Conservation (phyloP, 1,140 invertebrate genomes). For the Hirudo medicinalis region DNA sequence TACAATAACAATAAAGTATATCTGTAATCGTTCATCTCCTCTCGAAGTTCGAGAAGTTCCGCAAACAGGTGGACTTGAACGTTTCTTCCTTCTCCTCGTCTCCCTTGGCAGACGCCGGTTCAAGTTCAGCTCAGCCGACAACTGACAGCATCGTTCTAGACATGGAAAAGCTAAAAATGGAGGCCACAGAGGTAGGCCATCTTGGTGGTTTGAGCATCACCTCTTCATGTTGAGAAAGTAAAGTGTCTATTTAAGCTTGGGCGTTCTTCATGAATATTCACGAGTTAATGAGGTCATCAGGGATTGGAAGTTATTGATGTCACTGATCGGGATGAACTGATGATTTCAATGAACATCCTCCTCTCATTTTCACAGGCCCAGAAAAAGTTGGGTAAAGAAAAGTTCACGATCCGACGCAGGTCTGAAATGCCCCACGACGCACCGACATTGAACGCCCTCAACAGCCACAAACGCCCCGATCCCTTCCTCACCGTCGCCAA, state of each 20-base stretch:
- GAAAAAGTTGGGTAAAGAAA: conserved; percentile 54
- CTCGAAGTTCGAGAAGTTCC: background rate
- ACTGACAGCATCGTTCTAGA: background rate
- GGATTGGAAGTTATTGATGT: too few species aligned
- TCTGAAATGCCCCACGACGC: conserved; percentile 83
- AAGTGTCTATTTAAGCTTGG: too few species aligned
- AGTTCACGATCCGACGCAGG: conserved; percentile 77
- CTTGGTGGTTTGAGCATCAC: background rate
- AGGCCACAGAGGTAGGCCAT: background rate
- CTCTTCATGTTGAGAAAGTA: too few species aligned
- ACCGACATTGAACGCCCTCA: conserved; percentile 72
- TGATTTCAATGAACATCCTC: background rate
- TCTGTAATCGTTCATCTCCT: too few species aligned
- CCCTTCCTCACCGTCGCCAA: conserved; percentile 30
- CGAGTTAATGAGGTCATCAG: too few species aligned
- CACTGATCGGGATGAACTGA: background rate
- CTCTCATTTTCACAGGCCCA: background rate
- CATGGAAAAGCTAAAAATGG: conserved; percentile 15
- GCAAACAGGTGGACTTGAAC: background rate
- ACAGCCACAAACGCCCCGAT: conserved; percentile 77
- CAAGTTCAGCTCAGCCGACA: background rate
- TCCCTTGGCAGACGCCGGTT: background rate
- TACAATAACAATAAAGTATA: too few species aligned
- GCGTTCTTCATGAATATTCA: too few species aligned
- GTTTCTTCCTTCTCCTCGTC: background rate